Conservation (phyloP, 1,140 invertebrate genomes). For the Drosophila melanica region DNA sequence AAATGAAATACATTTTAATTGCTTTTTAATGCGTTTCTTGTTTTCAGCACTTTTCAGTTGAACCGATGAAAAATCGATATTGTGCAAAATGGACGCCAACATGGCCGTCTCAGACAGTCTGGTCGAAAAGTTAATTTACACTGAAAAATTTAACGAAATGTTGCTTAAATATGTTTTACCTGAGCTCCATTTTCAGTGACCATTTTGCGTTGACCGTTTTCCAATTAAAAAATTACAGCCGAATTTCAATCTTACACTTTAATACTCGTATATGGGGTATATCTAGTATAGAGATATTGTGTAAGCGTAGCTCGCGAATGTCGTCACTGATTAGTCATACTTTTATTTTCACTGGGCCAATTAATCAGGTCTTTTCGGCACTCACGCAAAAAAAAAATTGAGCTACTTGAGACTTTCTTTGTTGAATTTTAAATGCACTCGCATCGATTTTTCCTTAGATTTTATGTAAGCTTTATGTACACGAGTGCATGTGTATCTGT, state of each 20-base stretch:
- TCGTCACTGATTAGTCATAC: slow-evolving; percentile 84
- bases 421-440: slow-evolving; percentile 77
- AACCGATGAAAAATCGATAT: slow-evolving; percentile 80
- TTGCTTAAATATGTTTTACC: slow-evolving; percentile 53
- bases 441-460: slow-evolving; percentile 78
- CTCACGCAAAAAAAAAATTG: slow-evolving; percentile 33
- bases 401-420: slow-evolving; percentile 46
- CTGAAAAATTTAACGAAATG: slow-evolving; percentile 35
- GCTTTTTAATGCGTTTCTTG: slow-evolving; percentile 24
- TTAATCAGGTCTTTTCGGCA: slow-evolving; percentile 29
- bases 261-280: slow-evolving; percentile 29
- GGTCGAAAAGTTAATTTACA: slow-evolving; percentile 31
- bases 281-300: slow-evolving; percentile 80
- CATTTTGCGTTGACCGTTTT: slow-evolving; percentile 60
- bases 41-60: slow-evolving; percentile 47
- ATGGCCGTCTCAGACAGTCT: slow-evolving; percentile 70
- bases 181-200: slow-evolving; percentile 84
- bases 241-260: slow-evolving; percentile 32
- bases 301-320: slow-evolving; percentile 72
- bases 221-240: slow-evolving; percentile 26
- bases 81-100: slow-evolving; percentile 82
- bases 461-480: slow-evolving; percentile 73
- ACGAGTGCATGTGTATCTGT: slow-evolving; percentile 52
- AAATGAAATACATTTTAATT: neutral
- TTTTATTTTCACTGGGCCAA: slow-evolving; percentile 58